Base-by-base conservation (phyloP, 2,888 invertebrate genomes). In the Poecilobothrus nobilitatus region DNA sequence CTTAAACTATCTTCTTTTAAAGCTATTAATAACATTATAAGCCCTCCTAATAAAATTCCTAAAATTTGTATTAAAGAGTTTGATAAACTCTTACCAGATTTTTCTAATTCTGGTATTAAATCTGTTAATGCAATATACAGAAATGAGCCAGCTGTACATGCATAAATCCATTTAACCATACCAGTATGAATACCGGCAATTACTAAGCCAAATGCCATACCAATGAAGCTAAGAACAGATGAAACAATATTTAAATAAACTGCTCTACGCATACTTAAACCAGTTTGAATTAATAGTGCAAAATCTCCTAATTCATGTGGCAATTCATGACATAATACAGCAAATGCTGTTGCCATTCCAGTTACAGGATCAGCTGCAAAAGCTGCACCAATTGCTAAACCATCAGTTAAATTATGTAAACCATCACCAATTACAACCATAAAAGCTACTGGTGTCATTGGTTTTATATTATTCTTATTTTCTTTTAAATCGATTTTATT, bases 231-330 rank as follows among this genome's bases (percentile, higher is more conserved):
- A 67, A 92, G 84, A 69, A 91, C 83, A 0, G 91, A 91, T 3
- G 91, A 91, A 0, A 91, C 82, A 71, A 89, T 81, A 79, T 92
- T 92, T 80, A 90, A 89, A 75, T 88, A 85, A 63, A 92, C 78
- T 3, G 91, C 92, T 67, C 88, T 86, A 71, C 84, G 86, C 67
- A 90, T 86, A 63, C 86, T 85, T 85, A 92, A 90, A 0, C 92
- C 92, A 0, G 91, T 89, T 71, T 89, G 87, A n/a, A 92, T 81
- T 61, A 92, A 80, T 66, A 92, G 86, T 0, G 92, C 92, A 78
- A 92, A 92, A 79, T 92, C 92, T 2, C 92, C 92, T 21, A 92
- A 83, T 79, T 92, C 92, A 76, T 92, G 92, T 0, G 92, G 92
- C 63, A 92, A 82, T 77, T 92, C 92, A 76, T 92, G 92, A 75